phyloP scores from a whole-genome alignment of 2,113 vertebrate species.

The Danionella cerebrum region DNA sequence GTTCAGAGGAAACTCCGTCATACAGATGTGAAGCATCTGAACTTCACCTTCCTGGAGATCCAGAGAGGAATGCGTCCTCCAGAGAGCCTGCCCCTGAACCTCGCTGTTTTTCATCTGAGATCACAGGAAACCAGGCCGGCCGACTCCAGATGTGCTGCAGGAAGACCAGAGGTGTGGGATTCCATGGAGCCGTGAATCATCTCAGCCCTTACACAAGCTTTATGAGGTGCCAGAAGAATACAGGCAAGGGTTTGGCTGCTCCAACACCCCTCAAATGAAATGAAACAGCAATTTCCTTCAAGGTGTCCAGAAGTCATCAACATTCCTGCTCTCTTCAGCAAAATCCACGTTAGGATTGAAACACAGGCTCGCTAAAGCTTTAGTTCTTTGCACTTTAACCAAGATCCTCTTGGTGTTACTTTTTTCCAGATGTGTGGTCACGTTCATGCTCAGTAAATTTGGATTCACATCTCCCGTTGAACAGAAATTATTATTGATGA shows the following conservation, averaged over 20 bases:
- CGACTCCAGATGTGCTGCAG: constrained; percentile 26
- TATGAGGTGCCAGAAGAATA: constrained; percentile 7
- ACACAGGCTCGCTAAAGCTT: too few species aligned
- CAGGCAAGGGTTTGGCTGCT: neutral
- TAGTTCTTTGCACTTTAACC: too few species aligned
- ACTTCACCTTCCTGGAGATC: neutral
- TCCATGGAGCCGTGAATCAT: constrained; percentile 27
- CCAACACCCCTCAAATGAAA: neutral
- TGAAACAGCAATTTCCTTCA: neutral
- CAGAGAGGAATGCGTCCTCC: neutral
- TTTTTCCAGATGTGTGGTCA: neutral
- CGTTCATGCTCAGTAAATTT: neutral
- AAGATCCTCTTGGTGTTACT: neutral
- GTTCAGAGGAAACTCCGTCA: neutral
- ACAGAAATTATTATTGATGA: too few species aligned
- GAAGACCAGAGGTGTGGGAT: constrained; percentile 21
- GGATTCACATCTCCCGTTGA: too few species aligned
- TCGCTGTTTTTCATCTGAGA: constrained; percentile 30
- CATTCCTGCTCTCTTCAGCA: neutral
- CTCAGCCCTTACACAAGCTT: constrained; percentile 9
- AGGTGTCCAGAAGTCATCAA: neutral
- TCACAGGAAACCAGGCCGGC: constrained; percentile 23
- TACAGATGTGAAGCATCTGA: neutral
- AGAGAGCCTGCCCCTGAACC: neutral
- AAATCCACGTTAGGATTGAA: neutral